Base-by-base conservation (phyloP, 2,888 invertebrate species). In the Ochropleura plecta region DNA sequence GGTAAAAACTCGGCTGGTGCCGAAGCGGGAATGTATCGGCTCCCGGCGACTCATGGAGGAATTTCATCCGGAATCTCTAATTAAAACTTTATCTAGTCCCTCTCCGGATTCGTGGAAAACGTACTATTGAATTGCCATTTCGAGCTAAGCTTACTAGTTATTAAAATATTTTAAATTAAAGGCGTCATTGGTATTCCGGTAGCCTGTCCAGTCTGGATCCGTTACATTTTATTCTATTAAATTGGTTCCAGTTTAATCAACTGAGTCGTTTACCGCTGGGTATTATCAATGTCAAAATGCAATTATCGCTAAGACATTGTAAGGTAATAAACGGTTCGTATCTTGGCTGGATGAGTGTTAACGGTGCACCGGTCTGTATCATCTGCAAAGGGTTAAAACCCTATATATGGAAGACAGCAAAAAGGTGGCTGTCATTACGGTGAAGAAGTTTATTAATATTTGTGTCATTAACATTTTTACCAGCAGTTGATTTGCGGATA, bases 81-180 rank as follows among this genome's bases (percentile, higher is more conserved):
- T 96, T 96, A 96, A 96, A 96, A 96, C 93, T 96, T 96, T 95
- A 93, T 95, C 96, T 96, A 96, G 93, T 85, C 88, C 73, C 83
- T 87, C 83, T 84, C 82, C 82, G 67, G 88, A 82, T 91, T 91
- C 91, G 90, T 86, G 87, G 91, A 91, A 91, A 86, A 76, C 82
- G 73, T 79, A 81, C 81, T 83, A 81, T 79, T 86, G 81, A 69
- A 83, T 79, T 74, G 78, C 72, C 59, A 80, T 85, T 82, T 83
- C 53, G 69, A 74, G 67, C 73, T 67, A 65, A 68, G 73, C 66
- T 75, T 53, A 59, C 78, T 81, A 79, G 77, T 78, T 85, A 83
- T 83, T 83, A 75, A 76, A 83, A 81, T 79, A 78, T 78, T 75
- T 76, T 71, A 77, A 81, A 76, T 81, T 85, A 78, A 85, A 73